Percentiles rank a stretch among this genome's conserved stretches.
These are phyloP conservation scores for Rhagium mordax DNA, from an alignment of 2,888 invertebrate species.

Conservation along the genomic window DNA sequence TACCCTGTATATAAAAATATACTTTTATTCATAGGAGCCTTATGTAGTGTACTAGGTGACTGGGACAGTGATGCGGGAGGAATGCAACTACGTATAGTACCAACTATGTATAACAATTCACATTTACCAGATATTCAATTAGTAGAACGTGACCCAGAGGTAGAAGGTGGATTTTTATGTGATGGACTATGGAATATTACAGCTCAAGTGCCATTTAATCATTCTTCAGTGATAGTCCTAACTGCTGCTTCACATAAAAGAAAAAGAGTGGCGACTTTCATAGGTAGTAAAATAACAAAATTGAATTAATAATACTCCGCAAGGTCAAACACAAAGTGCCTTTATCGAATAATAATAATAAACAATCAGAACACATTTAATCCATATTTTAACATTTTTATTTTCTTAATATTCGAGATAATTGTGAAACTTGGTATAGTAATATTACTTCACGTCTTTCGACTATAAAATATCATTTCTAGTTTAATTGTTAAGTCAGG, in stretches of 20 bases:
- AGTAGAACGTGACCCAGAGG: constrained; percentile 46
- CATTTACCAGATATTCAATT: constrained; percentile 31
- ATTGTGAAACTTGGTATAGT: too few relatives aligned
- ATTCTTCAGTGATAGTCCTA: constrained; percentile 59
- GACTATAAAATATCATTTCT: too few relatives aligned
- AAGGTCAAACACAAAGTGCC: too few relatives aligned
- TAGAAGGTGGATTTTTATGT: constrained; percentile 58
- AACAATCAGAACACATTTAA: too few relatives aligned
- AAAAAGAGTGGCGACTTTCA: constrained; percentile 60
- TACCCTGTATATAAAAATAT: too few relatives aligned
- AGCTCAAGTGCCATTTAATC: constrained; percentile 58
- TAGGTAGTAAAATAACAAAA: constrained; percentile 56
- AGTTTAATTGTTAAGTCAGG: too few relatives aligned
- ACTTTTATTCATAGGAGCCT: constrained; percentile 5
- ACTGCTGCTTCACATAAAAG: constrained; percentile 57
- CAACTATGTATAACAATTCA: background rate
- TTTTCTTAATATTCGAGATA: too few relatives aligned
- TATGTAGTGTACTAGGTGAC: constrained; percentile 33
- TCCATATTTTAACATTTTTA: too few relatives aligned
- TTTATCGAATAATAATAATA: too few relatives aligned
- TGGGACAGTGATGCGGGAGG: constrained; percentile 49
- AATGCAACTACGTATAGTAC: constrained; percentile 38
- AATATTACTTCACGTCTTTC: too few relatives aligned
- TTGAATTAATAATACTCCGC: too few relatives aligned
- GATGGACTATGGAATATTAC: constrained; percentile 59